phyloP scores from a whole-genome alignment of 2,113 vertebrate genomes.

The Gracilinanus agilis region DNA sequence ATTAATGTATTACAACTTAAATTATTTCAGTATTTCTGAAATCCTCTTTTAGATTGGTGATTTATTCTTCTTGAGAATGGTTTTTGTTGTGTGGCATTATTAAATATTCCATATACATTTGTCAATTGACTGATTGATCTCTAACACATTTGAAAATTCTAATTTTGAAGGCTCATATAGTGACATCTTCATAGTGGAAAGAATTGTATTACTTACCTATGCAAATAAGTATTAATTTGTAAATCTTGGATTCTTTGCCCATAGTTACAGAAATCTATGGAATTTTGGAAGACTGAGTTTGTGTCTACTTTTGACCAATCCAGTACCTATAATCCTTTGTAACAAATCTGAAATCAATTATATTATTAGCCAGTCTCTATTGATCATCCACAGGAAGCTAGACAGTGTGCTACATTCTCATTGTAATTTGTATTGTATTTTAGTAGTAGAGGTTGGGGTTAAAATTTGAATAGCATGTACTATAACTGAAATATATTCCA shows the following conservation, averaged over 20 bases:
- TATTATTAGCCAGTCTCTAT: slow-evolving; percentile 34
- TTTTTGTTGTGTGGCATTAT: slow-evolving; percentile 7
- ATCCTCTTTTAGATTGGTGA: neutral
- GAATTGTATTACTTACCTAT: slow-evolving; percentile 1
- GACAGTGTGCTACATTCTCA: slow-evolving; percentile 32
- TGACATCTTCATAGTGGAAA: neutral
- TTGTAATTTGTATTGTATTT: slow-evolving; percentile 46
- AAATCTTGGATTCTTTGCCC: slow-evolving; percentile 17
- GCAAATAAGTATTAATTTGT: slow-evolving; percentile 7
- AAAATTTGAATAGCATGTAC: slow-evolving; percentile 24
- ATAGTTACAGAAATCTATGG: neutral
- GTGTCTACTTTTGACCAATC: slow-evolving; percentile 25
- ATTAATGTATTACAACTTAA: slow-evolving; percentile 44
- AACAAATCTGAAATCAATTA: slow-evolving; percentile 35
- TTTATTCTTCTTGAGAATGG: slow-evolving; percentile 9
- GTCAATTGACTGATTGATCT: slow-evolving; percentile 18
- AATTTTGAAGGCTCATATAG: slow-evolving; percentile 6
- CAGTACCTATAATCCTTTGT: slow-evolving; percentile 38
- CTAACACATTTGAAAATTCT: neutral
- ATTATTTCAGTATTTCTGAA: slow-evolving; percentile 43
- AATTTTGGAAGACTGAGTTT: slow-evolving; percentile 44
- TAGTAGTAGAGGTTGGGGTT: neutral
- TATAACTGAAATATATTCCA: neutral
- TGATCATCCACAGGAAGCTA: slow-evolving; percentile 3
- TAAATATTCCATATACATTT: neutral